These are phyloP conservation scores for Mactromeris polynyma DNA, from an alignment of 2,888 invertebrate species.

Conservation along the genomic window DNA sequence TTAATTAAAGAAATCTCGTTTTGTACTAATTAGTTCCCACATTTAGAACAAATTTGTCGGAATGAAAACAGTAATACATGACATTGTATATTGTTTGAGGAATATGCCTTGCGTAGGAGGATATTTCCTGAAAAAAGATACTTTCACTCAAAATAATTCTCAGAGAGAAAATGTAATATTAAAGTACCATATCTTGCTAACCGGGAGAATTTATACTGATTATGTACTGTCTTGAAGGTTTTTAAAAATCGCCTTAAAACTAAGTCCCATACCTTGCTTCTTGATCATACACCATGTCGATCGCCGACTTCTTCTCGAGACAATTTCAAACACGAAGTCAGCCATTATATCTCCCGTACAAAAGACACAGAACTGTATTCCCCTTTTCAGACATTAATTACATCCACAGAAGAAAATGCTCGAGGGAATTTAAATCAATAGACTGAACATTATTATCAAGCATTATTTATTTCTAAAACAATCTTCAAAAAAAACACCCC, in stretches of 20 bases:
- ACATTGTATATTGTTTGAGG: no score
- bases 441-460: not conserved
- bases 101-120: no score
- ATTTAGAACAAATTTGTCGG: no score
- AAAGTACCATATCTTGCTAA: no score
- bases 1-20: no score
- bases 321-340: not conserved
- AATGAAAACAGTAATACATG: no score
- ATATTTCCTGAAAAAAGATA: no score
- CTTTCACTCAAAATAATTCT: no score
- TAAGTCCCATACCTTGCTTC: not conserved
- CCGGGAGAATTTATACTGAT: no score
- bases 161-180: no score
- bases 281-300: not conserved
- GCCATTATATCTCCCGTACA: not conserved
- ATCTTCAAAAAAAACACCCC: not conserved
- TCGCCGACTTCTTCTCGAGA: not conserved
- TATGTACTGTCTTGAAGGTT: not conserved
- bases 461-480: constrained; percentile 6
- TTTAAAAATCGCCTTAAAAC: not conserved
- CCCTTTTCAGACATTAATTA: not conserved
- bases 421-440: constrained; percentile 3
- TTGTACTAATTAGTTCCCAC: no score
- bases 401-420: not conserved
- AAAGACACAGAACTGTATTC: not conserved